These are phyloP conservation scores for Caenorhabditis tropicalis DNA, from an alignment of 1,140 invertebrate species.

Conservation along the genomic window DNA sequence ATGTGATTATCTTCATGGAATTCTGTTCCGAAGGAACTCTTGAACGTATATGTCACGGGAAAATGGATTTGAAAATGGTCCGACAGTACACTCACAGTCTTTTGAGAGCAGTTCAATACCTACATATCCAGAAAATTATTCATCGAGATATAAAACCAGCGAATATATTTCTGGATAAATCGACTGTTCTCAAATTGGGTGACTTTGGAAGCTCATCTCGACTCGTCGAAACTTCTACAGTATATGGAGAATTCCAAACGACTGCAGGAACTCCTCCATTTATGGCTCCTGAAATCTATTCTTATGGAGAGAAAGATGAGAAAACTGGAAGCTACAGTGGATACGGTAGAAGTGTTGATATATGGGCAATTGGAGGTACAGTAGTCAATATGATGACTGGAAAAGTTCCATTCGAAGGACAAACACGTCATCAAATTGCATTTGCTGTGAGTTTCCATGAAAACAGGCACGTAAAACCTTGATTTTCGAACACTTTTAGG, in stretches of 20 bases:
- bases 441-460: background rate
- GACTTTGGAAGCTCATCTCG: conserved; percentile 81
- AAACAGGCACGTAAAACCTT: no score
- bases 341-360: conserved; percentile 85
- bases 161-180: conserved; percentile 86
- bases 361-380: conserved; percentile 88
- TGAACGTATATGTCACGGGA: conserved; percentile 70
- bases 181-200: conserved; percentile 85
- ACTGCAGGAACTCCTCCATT: conserved; percentile 86
- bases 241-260: conserved; percentile 84
- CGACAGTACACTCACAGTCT: conserved; percentile 62
- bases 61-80: conserved; percentile 62
- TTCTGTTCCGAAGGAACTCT: conserved; percentile 77
- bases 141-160: conserved; percentile 75
- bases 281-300: conserved; percentile 77
- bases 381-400: conserved; percentile 88
- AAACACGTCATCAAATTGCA: background rate
- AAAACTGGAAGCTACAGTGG: conserved; percentile 81
- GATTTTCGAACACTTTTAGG: conserved; percentile 74
- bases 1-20: conserved; percentile 76
- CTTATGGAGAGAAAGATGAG: conserved; percentile 76
- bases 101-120: conserved; percentile 61
- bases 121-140: conserved; percentile 62
- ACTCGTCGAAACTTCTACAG: conserved; percentile 84
- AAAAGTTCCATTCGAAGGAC: conserved; percentile 75